A percentile compares a stretch with the other conserved stretches of the same genome.
These are phyloP conservation scores for Leptopilina drosophilae DNA, from an alignment of 2,888 invertebrate genomes.

Conservation along the genomic window DNA sequence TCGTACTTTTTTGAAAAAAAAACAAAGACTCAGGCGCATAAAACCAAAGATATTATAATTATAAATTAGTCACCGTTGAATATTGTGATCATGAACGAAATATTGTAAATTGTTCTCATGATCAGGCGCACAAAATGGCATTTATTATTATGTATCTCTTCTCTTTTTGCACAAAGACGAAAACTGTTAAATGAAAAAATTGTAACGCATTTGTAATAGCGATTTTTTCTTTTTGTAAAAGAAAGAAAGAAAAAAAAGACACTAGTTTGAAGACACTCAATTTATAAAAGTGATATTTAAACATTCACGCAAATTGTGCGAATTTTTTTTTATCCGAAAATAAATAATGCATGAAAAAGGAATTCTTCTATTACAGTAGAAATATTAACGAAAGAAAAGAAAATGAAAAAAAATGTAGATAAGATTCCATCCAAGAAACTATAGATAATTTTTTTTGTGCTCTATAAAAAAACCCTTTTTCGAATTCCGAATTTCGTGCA, in stretches of 20 bases:
- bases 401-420: slow-evolving; percentile 3
- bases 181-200: slow-evolving; percentile 39
- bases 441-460: not conserved
- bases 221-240: slow-evolving; percentile 15
- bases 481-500: slow-evolving; percentile 57
- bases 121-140: slow-evolving; percentile 68
- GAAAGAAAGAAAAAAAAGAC: slow-evolving; percentile 48
- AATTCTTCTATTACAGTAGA: not conserved
- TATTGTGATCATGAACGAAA: slow-evolving; percentile 70
- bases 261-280: slow-evolving; percentile 59
- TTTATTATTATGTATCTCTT: slow-evolving; percentile 51
- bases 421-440: slow-evolving; percentile 68
- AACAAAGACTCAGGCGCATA: slow-evolving; percentile 61
- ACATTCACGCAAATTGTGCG: slow-evolving; percentile 32
- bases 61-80: slow-evolving; percentile 69
- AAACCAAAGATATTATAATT: slow-evolving; percentile 74
- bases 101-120: slow-evolving; percentile 21
- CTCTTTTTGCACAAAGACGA: slow-evolving; percentile 54
- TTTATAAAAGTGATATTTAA: slow-evolving; percentile 38
- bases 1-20: slow-evolving; percentile 56
- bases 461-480: not conserved
- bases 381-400: not conserved
- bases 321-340: slow-evolving; percentile 57
- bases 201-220: slow-evolving; percentile 15
- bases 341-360: slow-evolving; percentile 63